A percentile compares a stretch with the other conserved stretches of the same genome.
Conservation (phyloP, 2,888 invertebrate genomes). For the Chorisops tibialis region DNA sequence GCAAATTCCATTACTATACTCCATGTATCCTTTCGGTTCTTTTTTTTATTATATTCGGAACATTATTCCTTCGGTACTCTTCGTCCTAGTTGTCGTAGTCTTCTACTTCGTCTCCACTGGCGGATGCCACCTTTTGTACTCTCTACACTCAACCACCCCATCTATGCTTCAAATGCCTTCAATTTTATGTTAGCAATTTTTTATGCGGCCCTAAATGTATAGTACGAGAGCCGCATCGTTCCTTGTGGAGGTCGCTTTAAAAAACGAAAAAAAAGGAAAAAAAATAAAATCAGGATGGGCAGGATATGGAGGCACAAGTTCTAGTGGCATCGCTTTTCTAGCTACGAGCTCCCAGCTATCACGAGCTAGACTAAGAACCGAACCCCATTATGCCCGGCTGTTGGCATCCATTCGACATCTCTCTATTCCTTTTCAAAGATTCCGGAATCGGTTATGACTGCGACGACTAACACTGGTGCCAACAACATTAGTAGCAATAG, state of each 20-base stretch:
- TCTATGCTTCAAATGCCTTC: neutral
- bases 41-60: conserved; percentile 1
- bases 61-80: neutral
- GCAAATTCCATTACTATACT: neutral
- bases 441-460: conserved; percentile 15
- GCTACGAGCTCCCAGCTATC: neutral
- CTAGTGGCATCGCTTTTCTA: neutral
- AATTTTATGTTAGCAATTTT: conserved; percentile 17
- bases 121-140: neutral
- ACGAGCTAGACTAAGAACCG: neutral
- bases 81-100: neutral
- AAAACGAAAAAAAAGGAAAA: neutral
- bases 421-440: conserved; percentile 16
- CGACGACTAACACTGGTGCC: conserved; percentile 9
- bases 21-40: neutral
- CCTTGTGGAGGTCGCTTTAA: neutral
- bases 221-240: too few relatives aligned
- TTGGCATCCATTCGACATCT: conserved; percentile 6
- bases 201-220: neutral
- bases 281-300: too few relatives aligned
- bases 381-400: conserved; percentile 4
- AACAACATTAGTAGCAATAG: conserved; percentile 9
- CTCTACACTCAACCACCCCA: neutral
- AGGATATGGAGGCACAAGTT: neutral
- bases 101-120: neutral